Conservation (phyloP, 2,113 vertebrate genomes). For the Tetrax tetrax region DNA sequence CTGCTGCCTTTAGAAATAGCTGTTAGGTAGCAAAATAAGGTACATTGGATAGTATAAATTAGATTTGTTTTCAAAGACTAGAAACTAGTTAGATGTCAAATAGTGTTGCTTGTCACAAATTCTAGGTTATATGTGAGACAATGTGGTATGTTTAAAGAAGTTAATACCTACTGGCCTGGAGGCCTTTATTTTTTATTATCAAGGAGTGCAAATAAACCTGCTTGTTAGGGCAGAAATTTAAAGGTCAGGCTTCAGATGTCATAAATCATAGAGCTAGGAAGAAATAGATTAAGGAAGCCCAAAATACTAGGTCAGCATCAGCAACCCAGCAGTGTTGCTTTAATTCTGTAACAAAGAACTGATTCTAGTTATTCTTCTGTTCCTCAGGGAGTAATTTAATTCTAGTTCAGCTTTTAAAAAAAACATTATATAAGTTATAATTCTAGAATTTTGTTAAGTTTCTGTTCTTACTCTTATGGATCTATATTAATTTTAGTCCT, state of each 20-base stretch:
- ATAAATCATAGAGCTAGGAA: conserved; percentile 51
- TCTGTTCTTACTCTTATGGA: not conserved
- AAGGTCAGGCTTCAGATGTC: conserved; percentile 48
- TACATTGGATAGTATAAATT: not conserved
- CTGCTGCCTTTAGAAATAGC: not conserved
- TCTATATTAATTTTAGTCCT: not conserved
- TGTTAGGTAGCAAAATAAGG: not conserved
- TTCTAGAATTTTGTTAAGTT: not conserved
- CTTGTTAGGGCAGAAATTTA: conserved; percentile 58
- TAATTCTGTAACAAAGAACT: conserved; percentile 34
- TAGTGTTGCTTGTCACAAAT: not conserved
- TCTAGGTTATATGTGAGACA: not conserved
- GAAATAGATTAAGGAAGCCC: conserved; percentile 33
- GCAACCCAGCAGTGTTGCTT: not conserved
- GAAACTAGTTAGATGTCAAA: conserved; percentile 1
- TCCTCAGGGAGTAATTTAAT: conserved; percentile 35
- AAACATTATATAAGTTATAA: not conserved
- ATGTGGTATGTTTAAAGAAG: not conserved
- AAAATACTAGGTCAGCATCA: conserved; percentile 35
- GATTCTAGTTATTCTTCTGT: conserved; percentile 23
- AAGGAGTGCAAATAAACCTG: conserved; percentile 41
- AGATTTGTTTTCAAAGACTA: conserved; percentile 4
- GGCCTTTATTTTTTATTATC: conserved; percentile 39
- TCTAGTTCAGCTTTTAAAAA: not conserved
- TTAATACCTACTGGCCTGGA: conserved; percentile 25